Evolutionary conservation across 2,113 vertebrate genomes (phyloP).

Genomic region (Gallinago media): DNA sequence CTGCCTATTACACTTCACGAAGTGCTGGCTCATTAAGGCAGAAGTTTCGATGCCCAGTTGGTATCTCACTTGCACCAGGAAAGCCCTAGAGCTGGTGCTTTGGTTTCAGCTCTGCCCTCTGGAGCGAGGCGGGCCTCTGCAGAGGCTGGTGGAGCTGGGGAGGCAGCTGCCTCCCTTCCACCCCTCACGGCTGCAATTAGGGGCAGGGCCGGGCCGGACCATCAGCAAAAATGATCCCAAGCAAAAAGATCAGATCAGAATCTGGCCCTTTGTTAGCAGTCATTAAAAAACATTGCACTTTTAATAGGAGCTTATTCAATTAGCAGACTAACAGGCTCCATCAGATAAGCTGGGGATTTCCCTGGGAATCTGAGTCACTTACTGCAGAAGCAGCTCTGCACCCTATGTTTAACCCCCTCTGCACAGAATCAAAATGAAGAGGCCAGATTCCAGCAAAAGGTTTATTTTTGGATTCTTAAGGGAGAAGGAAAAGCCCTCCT

Average conservation of each 20-base stretch:
- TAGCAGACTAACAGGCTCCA: conserved; percentile 65
- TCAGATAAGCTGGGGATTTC: conserved; percentile 56
- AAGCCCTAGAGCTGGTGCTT: neutral
- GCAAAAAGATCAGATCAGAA: conserved; percentile 29
- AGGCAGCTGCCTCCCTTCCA: neutral
- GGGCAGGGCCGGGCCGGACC: neutral
- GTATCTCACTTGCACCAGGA: neutral
- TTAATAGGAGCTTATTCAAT: conserved; percentile 67
- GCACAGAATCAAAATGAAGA: neutral
- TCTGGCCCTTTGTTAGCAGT: conserved; percentile 39
- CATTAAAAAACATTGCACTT: conserved; percentile 63
- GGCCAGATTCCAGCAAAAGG: neutral
- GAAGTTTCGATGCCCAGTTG: neutral
- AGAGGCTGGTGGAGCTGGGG: neutral
- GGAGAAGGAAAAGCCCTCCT: neutral
- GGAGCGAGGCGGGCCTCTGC: accelerated
- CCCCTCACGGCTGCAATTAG: neutral
- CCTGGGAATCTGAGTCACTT: conserved; percentile 45
- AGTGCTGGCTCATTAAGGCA: neutral
- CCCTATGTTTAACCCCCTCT: conserved; percentile 29
- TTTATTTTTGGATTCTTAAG: neutral
- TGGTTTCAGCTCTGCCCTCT: accelerated
- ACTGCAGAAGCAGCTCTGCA: neutral
- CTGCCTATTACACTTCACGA: neutral
- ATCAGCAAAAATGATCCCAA: neutral